These are phyloP conservation scores for Neostethus bicornis DNA, from an alignment of 2,797 vertebrate species.

Conservation along the genomic window DNA sequence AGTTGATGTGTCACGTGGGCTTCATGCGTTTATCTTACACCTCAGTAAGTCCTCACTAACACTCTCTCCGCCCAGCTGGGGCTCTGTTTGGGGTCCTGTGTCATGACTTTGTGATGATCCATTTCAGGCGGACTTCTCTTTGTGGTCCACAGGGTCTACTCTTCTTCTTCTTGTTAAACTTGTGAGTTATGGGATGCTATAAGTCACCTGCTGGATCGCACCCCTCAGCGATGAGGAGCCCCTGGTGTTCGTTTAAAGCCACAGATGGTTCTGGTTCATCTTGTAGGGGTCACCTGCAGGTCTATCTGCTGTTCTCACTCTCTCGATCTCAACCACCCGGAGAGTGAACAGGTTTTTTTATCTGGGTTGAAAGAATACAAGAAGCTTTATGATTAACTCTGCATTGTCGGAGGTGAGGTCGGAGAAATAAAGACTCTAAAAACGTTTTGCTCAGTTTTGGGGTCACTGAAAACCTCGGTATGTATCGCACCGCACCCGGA, in stretches of 20 bases:
- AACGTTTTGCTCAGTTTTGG: no score
- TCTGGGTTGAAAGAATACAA: conserved; percentile 69
- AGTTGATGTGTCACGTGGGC: conserved; percentile 57
- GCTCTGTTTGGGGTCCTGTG: conserved; percentile 60
- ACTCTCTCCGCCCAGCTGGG: conserved; percentile 72
- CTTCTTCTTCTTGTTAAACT: conserved; percentile 43
- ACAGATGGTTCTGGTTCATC: conserved; percentile 64
- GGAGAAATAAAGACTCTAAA: no score
- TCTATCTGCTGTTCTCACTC: conserved; percentile 47
- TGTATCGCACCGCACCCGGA: no score
- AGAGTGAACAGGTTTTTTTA: conserved; percentile 53
- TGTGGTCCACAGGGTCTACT: conserved; percentile 32
- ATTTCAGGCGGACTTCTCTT: conserved; percentile 28
- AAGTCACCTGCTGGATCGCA: conserved; percentile 66
- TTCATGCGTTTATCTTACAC: conserved; percentile 68
- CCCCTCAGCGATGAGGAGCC: conserved; percentile 35
- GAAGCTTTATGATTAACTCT: conserved; percentile 69
- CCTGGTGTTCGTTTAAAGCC: conserved; percentile 43
- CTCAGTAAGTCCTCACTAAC: conserved; percentile 61
- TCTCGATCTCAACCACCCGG: conserved; percentile 67
- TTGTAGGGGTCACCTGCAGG: conserved; percentile 48
- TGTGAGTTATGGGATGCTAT: conserved; percentile 31
- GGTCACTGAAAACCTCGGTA: no score
- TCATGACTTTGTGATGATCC: conserved; percentile 59
- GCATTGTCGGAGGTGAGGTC: conserved; percentile 67